These are phyloP conservation scores for Silurus meridionalis DNA, from an alignment of 2,113 vertebrate species.

Conservation along the genomic window DNA sequence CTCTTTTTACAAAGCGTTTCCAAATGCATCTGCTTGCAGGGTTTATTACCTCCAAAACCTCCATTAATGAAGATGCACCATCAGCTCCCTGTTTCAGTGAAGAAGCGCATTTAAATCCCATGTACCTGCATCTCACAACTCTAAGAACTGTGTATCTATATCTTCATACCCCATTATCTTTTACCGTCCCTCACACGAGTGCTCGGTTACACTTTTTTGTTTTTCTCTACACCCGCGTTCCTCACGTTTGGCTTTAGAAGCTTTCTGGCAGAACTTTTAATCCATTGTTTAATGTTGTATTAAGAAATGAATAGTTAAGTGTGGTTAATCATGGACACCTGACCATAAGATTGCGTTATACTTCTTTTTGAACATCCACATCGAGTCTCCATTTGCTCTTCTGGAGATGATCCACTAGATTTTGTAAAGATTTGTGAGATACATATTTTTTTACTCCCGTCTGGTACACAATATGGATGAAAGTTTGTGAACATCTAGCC, in stretches of 20 bases:
- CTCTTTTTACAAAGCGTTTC: not conserved
- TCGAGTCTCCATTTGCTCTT: too few relatives aligned
- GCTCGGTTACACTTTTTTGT: not conserved
- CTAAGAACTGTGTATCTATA: not conserved
- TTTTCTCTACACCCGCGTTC: not conserved
- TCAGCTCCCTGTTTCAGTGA: not conserved
- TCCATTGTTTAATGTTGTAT: not conserved
- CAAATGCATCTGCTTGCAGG: not conserved
- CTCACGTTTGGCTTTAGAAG: not conserved
- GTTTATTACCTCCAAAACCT: constrained; percentile 4
- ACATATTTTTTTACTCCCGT: too few relatives aligned
- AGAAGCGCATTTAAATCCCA: not conserved
- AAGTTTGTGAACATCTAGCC: too few relatives aligned
- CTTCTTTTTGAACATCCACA: too few relatives aligned
- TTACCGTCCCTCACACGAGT: not conserved
- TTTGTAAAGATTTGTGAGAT: too few relatives aligned
- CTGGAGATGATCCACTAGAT: too few relatives aligned
- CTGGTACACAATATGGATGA: too few relatives aligned
- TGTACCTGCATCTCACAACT: not conserved
- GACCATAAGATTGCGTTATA: too few relatives aligned
- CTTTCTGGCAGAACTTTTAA: not conserved
- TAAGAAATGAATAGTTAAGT: not conserved
- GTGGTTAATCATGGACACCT: not conserved
- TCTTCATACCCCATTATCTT: not conserved
- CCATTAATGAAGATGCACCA: not conserved